Evolutionary conservation across 2,888 invertebrate genomes (phyloP).

Genomic region (Nephrotoma guestfalica): DNA sequence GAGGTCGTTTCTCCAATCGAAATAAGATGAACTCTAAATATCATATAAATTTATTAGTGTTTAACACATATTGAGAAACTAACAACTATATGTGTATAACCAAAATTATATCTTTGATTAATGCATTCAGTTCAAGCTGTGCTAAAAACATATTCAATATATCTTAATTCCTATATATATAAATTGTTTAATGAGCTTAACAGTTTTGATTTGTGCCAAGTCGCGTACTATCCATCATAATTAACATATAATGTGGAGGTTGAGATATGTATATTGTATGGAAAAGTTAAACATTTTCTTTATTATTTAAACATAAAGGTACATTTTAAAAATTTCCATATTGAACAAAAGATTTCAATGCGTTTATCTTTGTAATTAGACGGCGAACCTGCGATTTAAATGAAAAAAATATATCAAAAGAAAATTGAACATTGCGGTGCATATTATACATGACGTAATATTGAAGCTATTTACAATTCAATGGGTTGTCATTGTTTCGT

Average conservation of each 20-base stretch:
- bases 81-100: background rate
- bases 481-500: background rate
- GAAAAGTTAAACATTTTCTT: background rate
- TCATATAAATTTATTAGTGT: background rate
- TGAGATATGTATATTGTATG: background rate
- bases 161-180: background rate
- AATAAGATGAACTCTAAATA: background rate
- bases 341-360: background rate
- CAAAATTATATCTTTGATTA: background rate
- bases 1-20: background rate
- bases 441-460: background rate
- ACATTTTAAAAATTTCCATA: background rate
- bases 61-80: background rate
- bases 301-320: background rate
- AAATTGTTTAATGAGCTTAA: background rate
- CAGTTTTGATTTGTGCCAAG: background rate
- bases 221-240: background rate
- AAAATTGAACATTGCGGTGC: background rate
- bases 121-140: background rate
- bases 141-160: background rate
- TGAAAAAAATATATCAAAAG: background rate
- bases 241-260: background rate
- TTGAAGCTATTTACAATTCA: background rate
- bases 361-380: background rate
- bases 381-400: background rate